phyloP scores from a whole-genome alignment of 1,140 invertebrate species.

The Sycophila sp. region DNA sequence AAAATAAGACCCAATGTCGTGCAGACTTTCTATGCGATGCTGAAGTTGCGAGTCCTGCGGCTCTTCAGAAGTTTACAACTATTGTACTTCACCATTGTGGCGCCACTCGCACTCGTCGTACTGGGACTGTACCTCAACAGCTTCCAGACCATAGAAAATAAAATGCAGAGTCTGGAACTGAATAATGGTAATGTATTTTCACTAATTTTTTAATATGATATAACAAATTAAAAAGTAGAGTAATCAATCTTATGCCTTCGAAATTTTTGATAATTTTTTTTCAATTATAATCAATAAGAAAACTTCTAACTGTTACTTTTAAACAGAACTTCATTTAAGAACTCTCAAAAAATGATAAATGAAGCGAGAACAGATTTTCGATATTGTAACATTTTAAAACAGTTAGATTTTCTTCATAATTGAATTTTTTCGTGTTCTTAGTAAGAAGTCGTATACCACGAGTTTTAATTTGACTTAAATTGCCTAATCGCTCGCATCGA shows the following conservation, averaged over 20 bases:
- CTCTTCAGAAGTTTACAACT: constrained; percentile 65
- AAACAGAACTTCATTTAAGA: neutral
- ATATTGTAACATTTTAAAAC: too few relatives aligned
- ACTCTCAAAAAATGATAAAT: too few relatives aligned
- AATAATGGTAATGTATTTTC: constrained; percentile 59
- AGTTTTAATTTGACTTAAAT: too few relatives aligned
- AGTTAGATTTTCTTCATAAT: too few relatives aligned
- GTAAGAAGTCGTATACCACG: too few relatives aligned
- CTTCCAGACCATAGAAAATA: constrained; percentile 71
- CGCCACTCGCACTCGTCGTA: constrained; percentile 72
- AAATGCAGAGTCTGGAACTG: constrained; percentile 71
- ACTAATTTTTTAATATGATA: too few relatives aligned
- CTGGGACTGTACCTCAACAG: constrained; percentile 76
- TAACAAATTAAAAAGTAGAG: too few relatives aligned
- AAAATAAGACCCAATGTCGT: constrained; percentile 66
- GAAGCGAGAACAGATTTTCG: too few relatives aligned
- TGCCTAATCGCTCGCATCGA: neutral
- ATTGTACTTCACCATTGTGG: constrained; percentile 66
- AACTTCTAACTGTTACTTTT: constrained; percentile 1
- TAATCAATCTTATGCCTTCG: too few relatives aligned
- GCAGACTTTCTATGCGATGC: constrained; percentile 66
- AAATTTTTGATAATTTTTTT: too few relatives aligned
- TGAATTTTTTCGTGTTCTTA: too few relatives aligned
- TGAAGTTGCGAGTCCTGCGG: constrained; percentile 63
- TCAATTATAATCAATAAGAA: constrained; percentile 8